These are phyloP conservation scores for Araneus ventricosus DNA, from an alignment of 1,140 invertebrate genomes.

Conservation along the genomic window DNA sequence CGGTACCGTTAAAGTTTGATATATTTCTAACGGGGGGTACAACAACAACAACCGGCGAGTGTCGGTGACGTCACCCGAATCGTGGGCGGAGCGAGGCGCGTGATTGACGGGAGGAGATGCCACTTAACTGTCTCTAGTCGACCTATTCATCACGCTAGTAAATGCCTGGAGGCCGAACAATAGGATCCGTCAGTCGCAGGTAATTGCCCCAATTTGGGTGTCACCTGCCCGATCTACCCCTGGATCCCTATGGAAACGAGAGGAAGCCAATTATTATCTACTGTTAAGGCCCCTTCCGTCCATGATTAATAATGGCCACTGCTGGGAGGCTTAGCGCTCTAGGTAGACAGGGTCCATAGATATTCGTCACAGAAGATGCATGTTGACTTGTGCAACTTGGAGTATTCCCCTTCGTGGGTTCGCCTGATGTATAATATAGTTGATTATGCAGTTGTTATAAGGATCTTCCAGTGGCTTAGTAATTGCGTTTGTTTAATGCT, in stretches of 20 bases:
- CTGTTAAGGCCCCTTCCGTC: conserved; percentile 60
- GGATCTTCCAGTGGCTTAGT: conserved; percentile 20
- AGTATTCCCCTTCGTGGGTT: conserved; percentile 33
- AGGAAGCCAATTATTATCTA: conserved; percentile 75
- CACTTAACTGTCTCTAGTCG: conserved; percentile 70
- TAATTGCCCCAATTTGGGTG: conserved; percentile 75
- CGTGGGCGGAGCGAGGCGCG: conserved; percentile 6
- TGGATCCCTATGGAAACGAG: conserved; percentile 72
- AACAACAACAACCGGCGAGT: background rate
- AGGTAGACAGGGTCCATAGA: conserved; percentile 72
- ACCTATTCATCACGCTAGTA: conserved; percentile 73
- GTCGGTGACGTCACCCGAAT: conserved; percentile 46
- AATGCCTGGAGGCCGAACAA: conserved; percentile 72
- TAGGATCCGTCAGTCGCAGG: conserved; percentile 74
- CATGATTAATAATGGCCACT: conserved; percentile 70
- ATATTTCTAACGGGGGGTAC: background rate
- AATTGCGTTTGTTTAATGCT: conserved; percentile 71
- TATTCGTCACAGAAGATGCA: conserved; percentile 70
- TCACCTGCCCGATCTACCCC: conserved; percentile 65
- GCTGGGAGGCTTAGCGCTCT: conserved; percentile 62
- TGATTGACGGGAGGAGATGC: conserved; percentile 71
- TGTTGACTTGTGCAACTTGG: conserved; percentile 63
- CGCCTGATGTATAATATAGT: conserved; percentile 35
- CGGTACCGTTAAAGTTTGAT: conserved; percentile 14
- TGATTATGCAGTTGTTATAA: conserved; percentile 70